phyloP scores from a whole-genome alignment of 2,888 invertebrate genomes.

The Cabera pusaria region DNA sequence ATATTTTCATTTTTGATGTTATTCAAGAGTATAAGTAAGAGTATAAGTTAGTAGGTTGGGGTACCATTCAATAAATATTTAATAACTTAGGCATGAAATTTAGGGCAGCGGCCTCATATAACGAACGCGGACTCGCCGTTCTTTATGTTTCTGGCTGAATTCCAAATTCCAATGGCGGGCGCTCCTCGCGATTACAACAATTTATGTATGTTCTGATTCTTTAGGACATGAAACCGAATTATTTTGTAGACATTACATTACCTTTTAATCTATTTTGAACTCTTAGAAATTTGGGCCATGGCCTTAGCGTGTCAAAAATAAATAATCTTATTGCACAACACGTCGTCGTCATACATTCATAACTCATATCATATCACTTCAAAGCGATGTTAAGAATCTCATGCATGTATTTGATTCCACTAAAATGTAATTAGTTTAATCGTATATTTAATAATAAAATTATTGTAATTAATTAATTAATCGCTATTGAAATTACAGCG shows the following conservation, averaged over 20 bases:
- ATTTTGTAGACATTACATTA: conserved; percentile 18
- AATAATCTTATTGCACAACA: too few relatives aligned
- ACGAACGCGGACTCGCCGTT: conserved; percentile 51
- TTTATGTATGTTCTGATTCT: conserved; percentile 54
- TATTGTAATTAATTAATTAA: too few relatives aligned
- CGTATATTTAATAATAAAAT: too few relatives aligned
- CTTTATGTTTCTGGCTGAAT: conserved; percentile 66
- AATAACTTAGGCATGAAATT: conserved; percentile 58
- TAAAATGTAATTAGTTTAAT: too few relatives aligned
- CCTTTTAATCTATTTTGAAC: conserved; percentile 22
- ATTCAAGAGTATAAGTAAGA: conserved; percentile 17
- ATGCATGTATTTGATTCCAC: too few relatives aligned
- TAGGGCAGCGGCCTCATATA: conserved; percentile 66
- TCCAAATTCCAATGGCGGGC: conserved; percentile 58
- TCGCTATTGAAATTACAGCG: too few relatives aligned
- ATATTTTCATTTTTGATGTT: conserved; percentile 14
- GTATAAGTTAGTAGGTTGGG: conserved; percentile 28
- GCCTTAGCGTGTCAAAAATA: neutral
- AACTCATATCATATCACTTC: too few relatives aligned
- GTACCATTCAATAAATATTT: conserved; percentile 53
- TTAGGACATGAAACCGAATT: conserved; percentile 35
- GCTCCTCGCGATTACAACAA: conserved; percentile 51
- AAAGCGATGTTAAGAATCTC: too few relatives aligned
- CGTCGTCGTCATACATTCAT: too few relatives aligned
- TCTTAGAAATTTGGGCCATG: neutral